These are phyloP conservation scores for Cephalotes varians DNA, from an alignment of 2,888 invertebrate species.

Conservation along the genomic window DNA sequence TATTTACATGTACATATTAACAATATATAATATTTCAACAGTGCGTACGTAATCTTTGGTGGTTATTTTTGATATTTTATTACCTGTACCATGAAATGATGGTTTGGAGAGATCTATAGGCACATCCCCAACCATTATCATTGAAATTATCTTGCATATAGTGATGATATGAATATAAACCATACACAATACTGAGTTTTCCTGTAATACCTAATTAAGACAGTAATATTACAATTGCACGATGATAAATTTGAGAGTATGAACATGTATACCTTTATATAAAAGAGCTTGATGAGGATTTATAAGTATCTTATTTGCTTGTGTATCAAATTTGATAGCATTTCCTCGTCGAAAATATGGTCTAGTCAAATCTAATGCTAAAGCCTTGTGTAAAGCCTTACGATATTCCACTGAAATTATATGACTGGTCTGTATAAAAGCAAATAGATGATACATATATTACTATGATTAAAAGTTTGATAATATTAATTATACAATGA, in stretches of 20 bases:
- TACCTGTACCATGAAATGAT: constrained; percentile 97
- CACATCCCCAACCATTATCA: constrained; percentile 99
- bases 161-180: constrained; percentile 97
- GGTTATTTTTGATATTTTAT: constrained; percentile 60
- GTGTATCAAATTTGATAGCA: constrained; percentile 87
- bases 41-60: not conserved
- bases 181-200: constrained; percentile 87
- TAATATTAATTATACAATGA: not conserved
- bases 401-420: constrained; percentile 88
- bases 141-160: constrained; percentile 98
- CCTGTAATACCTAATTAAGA: constrained; percentile 29
- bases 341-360: constrained; percentile 93
- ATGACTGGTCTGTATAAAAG: constrained; percentile 50
- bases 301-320: constrained; percentile 87
- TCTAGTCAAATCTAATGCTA: constrained; percentile 89
- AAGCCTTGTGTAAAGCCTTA: constrained; percentile 90
- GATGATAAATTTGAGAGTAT: constrained; percentile 50
- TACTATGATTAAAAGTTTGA: constrained; percentile 17
- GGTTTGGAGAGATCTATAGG: constrained; percentile 98
- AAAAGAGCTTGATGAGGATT: constrained; percentile 91
- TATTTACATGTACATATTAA: not conserved
- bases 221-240: not conserved
- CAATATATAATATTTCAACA: not conserved
- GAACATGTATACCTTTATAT: constrained; percentile 73
- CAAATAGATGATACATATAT: constrained; percentile 47